Evolutionary conservation across 2,797 vertebrate species (phyloP).

Genomic region (Telmatherina bonti): DNA sequence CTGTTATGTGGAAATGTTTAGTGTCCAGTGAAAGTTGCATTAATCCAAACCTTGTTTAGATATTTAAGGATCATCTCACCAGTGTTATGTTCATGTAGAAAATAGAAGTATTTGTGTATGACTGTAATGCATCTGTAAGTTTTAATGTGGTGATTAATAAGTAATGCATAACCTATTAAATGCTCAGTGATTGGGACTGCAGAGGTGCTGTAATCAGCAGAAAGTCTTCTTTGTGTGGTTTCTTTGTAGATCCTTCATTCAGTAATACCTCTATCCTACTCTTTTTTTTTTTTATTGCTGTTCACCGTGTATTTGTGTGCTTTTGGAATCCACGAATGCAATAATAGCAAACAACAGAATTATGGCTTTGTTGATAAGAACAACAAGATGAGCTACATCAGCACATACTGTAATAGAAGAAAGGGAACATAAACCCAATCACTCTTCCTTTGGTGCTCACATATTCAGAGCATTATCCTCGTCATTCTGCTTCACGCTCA

Average conservation of each 20-base stretch:
- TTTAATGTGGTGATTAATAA: slow-evolving; percentile 23
- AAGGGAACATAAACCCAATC: slow-evolving; percentile 58
- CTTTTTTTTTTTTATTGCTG: slow-evolving; percentile 20
- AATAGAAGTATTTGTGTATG: background rate
- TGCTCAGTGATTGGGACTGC: slow-evolving; percentile 11
- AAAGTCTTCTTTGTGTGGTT: slow-evolving; percentile 8
- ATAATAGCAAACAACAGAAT: slow-evolving; percentile 46
- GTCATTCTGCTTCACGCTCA: slow-evolving; percentile 54
- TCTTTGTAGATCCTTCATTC: slow-evolving; percentile 25
- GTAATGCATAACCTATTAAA: slow-evolving; percentile 8
- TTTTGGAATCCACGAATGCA: slow-evolving; percentile 46
- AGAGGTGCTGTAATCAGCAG: slow-evolving; percentile 28
- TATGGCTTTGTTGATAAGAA: slow-evolving; percentile 52
- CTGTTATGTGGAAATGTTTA: too few species aligned
- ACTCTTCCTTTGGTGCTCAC: slow-evolving; percentile 47
- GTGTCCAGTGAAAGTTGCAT: background rate
- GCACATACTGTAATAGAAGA: slow-evolving; percentile 59
- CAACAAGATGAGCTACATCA: slow-evolving; percentile 61
- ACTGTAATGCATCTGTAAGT: slow-evolving; percentile 5
- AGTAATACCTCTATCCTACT: slow-evolving; percentile 38
- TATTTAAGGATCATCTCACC: background rate
- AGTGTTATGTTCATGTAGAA: slow-evolving; percentile 1
- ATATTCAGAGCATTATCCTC: slow-evolving; percentile 55
- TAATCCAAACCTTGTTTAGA: background rate
- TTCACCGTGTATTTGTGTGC: slow-evolving; percentile 25